phyloP scores from a whole-genome alignment of 2,797 vertebrate genomes.

The Knipowitschia caucasica region DNA sequence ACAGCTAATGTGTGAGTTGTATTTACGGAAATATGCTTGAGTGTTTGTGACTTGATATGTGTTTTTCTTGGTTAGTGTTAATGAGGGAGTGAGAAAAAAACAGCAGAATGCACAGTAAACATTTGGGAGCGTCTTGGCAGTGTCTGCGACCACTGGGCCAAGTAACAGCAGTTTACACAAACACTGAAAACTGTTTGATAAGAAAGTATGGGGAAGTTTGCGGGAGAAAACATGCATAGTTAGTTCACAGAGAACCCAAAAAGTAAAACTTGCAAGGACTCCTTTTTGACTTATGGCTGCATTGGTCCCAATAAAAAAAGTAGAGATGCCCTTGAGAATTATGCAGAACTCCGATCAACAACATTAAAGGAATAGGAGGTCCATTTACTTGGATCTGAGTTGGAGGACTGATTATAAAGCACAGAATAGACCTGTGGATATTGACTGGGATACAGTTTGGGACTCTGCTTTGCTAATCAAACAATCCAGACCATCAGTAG shows the following conservation, averaged over 20 bases:
- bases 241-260: background rate
- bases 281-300: background rate
- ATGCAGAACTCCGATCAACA: constrained; percentile 21
- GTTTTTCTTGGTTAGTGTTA: constrained; percentile 15
- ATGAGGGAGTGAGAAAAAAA: constrained; percentile 25
- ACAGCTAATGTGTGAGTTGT: constrained; percentile 13
- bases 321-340: background rate
- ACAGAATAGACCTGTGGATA: no score
- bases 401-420: no score
- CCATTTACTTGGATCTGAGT: no score
- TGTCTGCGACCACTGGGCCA: background rate
- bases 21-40: constrained; percentile 31
- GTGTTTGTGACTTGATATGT: constrained; percentile 9
- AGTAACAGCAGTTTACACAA: constrained; percentile 20
- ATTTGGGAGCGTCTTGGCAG: constrained; percentile 35
- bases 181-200: constrained; percentile 21
- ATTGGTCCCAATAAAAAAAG: background rate
- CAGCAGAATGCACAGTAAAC: constrained; percentile 29
- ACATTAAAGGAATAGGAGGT: constrained; percentile 22
- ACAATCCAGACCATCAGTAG: no score
- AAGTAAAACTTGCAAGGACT: background rate
- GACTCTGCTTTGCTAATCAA: no score
- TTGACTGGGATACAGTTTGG: no score
- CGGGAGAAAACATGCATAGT: background rate
- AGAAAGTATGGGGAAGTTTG: background rate